These are phyloP conservation scores for Gasterosteus nipponicus DNA, from an alignment of 2,113 vertebrate species.

Conservation along the genomic window DNA sequence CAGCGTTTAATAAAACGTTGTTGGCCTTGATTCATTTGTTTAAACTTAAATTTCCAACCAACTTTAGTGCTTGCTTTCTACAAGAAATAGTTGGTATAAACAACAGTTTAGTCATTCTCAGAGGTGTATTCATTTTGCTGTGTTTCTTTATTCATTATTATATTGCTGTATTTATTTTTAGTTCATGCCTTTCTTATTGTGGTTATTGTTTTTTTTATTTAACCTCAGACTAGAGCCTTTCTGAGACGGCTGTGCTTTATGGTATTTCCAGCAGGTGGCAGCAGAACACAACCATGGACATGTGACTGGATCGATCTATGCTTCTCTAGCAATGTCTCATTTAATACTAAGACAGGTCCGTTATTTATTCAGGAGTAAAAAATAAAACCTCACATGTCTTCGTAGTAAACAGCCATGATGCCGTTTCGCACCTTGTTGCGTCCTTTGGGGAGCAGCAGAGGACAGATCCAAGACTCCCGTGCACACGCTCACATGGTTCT, in stretches of 20 bases:
- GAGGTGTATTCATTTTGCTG: not conserved
- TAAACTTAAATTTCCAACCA: not conserved
- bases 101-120: not conserved
- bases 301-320: not conserved
- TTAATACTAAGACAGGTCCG: not conserved
- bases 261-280: slow-evolving; percentile 56
- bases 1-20: not conserved
- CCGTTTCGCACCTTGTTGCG: not conserved
- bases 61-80: not conserved
- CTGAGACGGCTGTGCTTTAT: not conserved
- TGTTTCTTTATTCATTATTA: not conserved
- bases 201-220: not conserved
- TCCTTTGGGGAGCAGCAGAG: slow-evolving; percentile 46
- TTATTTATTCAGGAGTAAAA: not conserved
- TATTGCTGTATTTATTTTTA: not conserved
- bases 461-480: not conserved
- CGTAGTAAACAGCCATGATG: not conserved
- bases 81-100: not conserved
- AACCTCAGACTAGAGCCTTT: too few relatives aligned
- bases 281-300: not conserved
- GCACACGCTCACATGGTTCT: slow-evolving; percentile 24
- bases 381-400: not conserved
- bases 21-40: not conserved
- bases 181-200: not conserved
- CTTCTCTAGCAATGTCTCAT: not conserved